These are phyloP conservation scores for Andrena dorsata DNA, from an alignment of 2,888 invertebrate genomes.

Conservation along the genomic window DNA sequence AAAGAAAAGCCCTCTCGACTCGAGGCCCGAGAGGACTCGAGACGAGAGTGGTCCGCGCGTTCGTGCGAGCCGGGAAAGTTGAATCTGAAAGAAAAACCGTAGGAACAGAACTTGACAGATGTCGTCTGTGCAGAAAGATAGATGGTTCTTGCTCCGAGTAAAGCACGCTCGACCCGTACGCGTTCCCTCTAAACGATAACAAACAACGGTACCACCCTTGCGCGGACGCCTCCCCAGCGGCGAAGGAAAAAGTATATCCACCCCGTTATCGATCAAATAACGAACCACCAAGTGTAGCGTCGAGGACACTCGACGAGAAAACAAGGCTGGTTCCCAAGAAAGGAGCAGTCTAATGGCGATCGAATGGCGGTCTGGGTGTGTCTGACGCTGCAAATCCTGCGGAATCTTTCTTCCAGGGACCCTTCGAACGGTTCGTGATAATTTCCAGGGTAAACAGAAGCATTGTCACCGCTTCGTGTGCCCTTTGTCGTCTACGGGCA, in stretches of 20 bases:
- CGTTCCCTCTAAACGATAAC: conserved; percentile 8
- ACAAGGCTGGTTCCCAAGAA: conserved; percentile 10
- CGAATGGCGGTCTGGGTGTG: conserved; percentile 39
- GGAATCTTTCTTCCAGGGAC: conserved; percentile 18
- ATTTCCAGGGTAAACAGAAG: conserved; percentile 72
- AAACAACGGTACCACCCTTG: not conserved
- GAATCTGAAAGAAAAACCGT: conserved; percentile 41
- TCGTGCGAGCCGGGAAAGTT: conserved; percentile 38
- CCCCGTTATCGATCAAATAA: conserved; percentile 42
- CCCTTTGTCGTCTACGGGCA: conserved; percentile 52
- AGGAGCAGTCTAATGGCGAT: conserved; percentile 45
- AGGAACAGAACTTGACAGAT: conserved; percentile 50
- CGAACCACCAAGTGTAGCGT: conserved; percentile 1
- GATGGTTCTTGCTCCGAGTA: not conserved
- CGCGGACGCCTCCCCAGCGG: not conserved
- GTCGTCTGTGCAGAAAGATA: conserved; percentile 32
- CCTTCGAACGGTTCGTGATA: conserved; percentile 59
- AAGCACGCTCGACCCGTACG: not conserved
- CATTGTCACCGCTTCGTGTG: conserved; percentile 50
- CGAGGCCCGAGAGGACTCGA: conserved; percentile 19
- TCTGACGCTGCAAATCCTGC: conserved; percentile 2
- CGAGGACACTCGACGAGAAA: conserved; percentile 9
- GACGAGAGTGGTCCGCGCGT: conserved; percentile 37
- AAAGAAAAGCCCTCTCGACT: conserved; percentile 68
- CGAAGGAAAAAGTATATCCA: not conserved